These are phyloP conservation scores for Thyatira batis DNA, from an alignment of 2,888 invertebrate genomes.

Conservation along the genomic window DNA sequence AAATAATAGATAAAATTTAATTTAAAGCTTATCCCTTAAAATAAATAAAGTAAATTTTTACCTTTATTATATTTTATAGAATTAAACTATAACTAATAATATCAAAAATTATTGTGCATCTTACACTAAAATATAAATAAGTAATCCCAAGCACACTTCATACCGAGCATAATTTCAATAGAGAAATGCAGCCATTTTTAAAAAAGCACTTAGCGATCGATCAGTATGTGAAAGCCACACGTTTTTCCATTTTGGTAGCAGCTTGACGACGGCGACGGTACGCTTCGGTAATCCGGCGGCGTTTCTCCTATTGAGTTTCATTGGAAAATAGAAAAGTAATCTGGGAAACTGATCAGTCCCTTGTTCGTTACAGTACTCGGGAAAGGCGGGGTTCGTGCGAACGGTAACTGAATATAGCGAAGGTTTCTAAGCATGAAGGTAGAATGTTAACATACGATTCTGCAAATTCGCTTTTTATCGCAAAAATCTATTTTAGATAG, in stretches of 20 bases:
- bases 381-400: neutral
- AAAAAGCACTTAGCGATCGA: neutral
- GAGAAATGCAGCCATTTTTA: neutral
- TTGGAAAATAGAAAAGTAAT: slow-evolving; percentile 2
- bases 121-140: no score
- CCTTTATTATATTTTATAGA: no score
- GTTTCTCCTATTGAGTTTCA: slow-evolving; percentile 1
- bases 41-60: no score
- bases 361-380: neutral
- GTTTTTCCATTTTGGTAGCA: neutral
- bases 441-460: no score
- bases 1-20: no score
- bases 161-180: neutral
- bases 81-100: no score
- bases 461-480: no score
- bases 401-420: neutral
- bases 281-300: neutral
- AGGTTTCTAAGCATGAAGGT: neutral
- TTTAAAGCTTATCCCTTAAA: no score
- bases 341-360: neutral
- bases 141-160: neutral
- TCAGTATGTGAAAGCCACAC: neutral
- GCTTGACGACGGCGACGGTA: neutral
- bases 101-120: no score
- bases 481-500: no score